Base-by-base conservation (phyloP, 2,888 invertebrate genomes). In the Cancer borealis region DNA sequence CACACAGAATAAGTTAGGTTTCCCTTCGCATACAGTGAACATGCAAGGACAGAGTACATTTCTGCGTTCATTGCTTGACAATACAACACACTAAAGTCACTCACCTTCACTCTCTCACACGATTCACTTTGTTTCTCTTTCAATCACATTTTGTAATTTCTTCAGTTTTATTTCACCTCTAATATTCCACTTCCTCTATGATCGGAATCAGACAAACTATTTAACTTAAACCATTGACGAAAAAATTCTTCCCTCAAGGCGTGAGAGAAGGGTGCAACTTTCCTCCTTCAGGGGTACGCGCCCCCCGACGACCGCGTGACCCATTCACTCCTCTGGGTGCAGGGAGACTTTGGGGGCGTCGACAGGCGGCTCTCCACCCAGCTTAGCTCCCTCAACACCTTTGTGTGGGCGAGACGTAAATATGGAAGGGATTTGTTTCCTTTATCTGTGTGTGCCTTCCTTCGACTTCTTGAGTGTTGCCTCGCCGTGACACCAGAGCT, bases 251-350 rank as follows among this genome's bases (percentile, higher is more conserved):
- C 84, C 30, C 84, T 30, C 84, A 84, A 84, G 84, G 39, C 30
- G 84, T 30, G 39, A 84, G 84, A n/a, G 84, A 84, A 84, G 84
- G 84, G 84, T 84, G 39, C 39, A 39, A n/a, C 30, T 84, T 30
- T 30, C 84, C 17, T 84, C 84, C 39, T 30, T 30, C 84, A 14
- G 84, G 84, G 73, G 73, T 79, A 30, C 39, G 84, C 84, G 84
- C 84, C 84, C 84, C 73, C 73, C 84, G 84, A 30, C 39, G 39
- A 12, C 84, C 84, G 84, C 84, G 39, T 84, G 84, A 84, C 84
- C 84, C 84, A 39, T 30, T 30, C 84, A 14, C 39, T 84, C 84
- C 84, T 84, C 39, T 14, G 84, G 73, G 73, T 73, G 73, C 73
- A 26, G 73, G 84, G 84, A 30, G 84, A 84, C 84, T 84, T 39